Base-by-base conservation (phyloP, 2,888 invertebrate species). In the Cataglyphis albicans region DNA sequence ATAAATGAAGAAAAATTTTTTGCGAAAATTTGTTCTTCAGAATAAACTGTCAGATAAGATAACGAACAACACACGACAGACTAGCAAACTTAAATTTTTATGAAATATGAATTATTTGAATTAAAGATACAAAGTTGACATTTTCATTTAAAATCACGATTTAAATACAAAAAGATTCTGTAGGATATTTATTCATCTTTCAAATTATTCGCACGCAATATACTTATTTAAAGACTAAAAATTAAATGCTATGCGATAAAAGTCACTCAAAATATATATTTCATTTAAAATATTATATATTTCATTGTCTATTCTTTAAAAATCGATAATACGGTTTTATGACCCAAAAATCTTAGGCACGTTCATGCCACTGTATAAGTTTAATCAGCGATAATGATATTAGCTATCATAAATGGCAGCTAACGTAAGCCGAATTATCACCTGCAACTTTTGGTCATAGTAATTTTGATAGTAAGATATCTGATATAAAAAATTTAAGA, bases 271-370 rank as follows among this genome's bases (percentile, higher is more conserved):
- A 15, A 18, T 18, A 3, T 35, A 48, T n/a, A 48, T 21, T 21
- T 21, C 21, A 21, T 21, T 21, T 0, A 21, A 21, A 21, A 21
- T 52, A 25, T 35, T 3, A 12, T 15, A 44, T 21, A 35, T 64
- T 63, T 52, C 10, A 1, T 32, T 7, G 9, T 44, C 7, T 35
- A 25, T 44, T 61, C 9, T 44, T 44, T 63, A 32, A 6, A 48
- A 64, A 3, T 75, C 10, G 35, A 48, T 63, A 64, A 64, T 52
- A 7, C 25, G 18, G 52, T 48, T 75, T 75, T 64, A 64, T 25
- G 35, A 0, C 12, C 18, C 63, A 25, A 1, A 10, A 35, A 3
- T 21, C 32, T 74, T 3, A 21, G 12, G 3, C 3, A 48, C 44
- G 21, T 18, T 52, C 25, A 12, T 25, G 64, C 18, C 35, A n/a